Percentiles rank a stretch among this genome's conserved stretches.
Evolutionary conservation across 2,888 invertebrate species (phyloP).

Genomic region (Heliconius erato): DNA sequence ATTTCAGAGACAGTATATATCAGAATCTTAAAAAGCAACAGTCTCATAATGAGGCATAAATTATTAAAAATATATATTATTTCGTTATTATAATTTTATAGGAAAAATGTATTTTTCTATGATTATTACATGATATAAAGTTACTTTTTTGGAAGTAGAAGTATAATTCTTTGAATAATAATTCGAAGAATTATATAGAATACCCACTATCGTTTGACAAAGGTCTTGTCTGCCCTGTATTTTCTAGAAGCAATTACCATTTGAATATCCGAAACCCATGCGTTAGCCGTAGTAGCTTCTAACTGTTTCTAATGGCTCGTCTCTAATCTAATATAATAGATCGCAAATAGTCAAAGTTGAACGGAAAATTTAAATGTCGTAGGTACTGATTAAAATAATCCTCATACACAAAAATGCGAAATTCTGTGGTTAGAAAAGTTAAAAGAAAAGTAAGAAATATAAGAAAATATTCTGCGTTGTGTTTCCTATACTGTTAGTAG

Average conservation of each 20-base stretch:
- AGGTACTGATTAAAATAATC: neutral
- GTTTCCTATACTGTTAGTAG: too few relatives aligned
- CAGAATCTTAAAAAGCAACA: constrained; percentile 10
- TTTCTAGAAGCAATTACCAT: neutral
- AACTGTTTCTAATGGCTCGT: constrained; percentile 1
- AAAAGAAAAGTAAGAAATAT: neutral
- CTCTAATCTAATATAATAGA: neutral
- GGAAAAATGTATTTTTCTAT: neutral
- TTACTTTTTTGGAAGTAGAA: neutral
- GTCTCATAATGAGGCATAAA: neutral
- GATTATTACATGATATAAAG: neutral
- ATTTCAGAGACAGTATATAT: constrained; percentile 11
- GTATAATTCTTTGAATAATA: too few relatives aligned
- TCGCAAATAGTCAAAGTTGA: neutral
- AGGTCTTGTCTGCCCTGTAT: neutral
- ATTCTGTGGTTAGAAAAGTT: neutral
- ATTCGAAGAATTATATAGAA: neutral
- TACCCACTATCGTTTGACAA: too few relatives aligned
- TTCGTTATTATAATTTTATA: neutral
- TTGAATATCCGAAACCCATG: neutral
- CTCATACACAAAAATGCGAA: neutral
- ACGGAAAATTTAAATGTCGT: neutral
- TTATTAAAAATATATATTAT: neutral
- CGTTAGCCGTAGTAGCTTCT: neutral
- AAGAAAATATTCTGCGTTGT: neutral